Evolutionary conservation across 2,113 vertebrate genomes (phyloP).

Genomic region (Pterocles gutturalis): DNA sequence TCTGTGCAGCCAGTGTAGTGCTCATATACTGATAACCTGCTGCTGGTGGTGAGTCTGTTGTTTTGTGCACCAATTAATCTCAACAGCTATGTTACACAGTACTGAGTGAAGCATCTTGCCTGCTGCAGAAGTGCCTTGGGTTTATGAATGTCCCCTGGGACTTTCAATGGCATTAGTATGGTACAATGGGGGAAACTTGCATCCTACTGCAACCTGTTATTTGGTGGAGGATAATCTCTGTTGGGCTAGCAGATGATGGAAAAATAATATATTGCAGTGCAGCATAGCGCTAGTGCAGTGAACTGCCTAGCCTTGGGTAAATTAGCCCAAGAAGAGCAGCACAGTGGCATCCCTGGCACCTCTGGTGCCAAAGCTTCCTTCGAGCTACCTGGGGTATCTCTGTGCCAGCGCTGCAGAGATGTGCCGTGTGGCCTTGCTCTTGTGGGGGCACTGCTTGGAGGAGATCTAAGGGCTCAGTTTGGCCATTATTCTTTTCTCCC

Average conservation of each 20-base stretch:
- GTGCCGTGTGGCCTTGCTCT: accelerated
- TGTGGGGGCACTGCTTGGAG: neutral
- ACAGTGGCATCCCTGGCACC: neutral
- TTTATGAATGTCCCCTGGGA: neutral
- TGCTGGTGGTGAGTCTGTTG: accelerated
- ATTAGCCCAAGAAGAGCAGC: neutral
- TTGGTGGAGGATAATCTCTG: neutral
- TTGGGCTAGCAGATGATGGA: neutral
- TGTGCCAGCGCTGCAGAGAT: neutral
- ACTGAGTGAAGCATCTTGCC: neutral
- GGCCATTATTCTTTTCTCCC: neutral
- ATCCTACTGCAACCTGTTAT: neutral
- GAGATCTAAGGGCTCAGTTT: neutral
- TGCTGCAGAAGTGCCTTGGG: neutral
- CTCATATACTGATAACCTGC: neutral
- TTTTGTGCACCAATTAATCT: neutral
- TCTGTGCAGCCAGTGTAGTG: neutral
- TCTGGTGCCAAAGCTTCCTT: neutral
- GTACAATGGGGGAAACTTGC: neutral
- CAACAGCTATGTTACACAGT: neutral
- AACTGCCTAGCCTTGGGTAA: neutral
- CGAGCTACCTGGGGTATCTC: accelerated
- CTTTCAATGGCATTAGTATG: accelerated
- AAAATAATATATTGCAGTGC: neutral
- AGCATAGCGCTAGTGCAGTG: neutral